Conservation (phyloP, 2,888 invertebrate species). For the Hyposoter didymator region DNA sequence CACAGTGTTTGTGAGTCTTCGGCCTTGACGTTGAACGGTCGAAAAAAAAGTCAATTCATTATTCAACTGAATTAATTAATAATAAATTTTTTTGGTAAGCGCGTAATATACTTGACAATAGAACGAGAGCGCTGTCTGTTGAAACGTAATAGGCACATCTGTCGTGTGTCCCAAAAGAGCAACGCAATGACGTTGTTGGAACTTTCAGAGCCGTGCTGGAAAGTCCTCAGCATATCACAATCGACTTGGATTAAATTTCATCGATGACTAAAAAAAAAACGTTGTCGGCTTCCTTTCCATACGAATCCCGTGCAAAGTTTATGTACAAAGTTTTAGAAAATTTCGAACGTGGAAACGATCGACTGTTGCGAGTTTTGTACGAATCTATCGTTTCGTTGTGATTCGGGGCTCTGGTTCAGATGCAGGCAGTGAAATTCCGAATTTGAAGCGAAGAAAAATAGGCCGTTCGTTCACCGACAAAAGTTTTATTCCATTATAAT, state of each 20-base stretch:
- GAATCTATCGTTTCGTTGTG: neutral
- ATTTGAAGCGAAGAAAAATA: neutral
- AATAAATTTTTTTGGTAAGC: neutral
- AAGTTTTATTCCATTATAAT: neutral
- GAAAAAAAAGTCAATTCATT: neutral
- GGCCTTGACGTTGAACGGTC: neutral
- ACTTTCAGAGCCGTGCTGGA: neutral
- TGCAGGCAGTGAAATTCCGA: constrained; percentile 58
- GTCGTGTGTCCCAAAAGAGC: neutral
- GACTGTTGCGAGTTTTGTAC: neutral
- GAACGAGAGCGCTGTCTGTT: too few species aligned
- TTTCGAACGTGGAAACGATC: constrained; percentile 12
- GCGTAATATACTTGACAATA: neutral
- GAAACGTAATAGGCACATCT: neutral
- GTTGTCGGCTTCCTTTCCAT: constrained; percentile 7
- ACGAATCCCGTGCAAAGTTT: constrained; percentile 6
- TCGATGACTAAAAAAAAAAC: constrained; percentile 25
- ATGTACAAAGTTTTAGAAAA: constrained; percentile 56
- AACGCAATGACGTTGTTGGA: neutral
- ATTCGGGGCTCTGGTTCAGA: constrained; percentile 41
- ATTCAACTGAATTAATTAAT: neutral
- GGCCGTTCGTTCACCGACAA: neutral
- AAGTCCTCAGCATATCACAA: neutral
- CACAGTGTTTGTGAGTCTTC: neutral
- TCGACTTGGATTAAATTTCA: constrained; percentile 9